phyloP scores from a whole-genome alignment of 2,888 invertebrate species.

The Pomacea canaliculata region DNA sequence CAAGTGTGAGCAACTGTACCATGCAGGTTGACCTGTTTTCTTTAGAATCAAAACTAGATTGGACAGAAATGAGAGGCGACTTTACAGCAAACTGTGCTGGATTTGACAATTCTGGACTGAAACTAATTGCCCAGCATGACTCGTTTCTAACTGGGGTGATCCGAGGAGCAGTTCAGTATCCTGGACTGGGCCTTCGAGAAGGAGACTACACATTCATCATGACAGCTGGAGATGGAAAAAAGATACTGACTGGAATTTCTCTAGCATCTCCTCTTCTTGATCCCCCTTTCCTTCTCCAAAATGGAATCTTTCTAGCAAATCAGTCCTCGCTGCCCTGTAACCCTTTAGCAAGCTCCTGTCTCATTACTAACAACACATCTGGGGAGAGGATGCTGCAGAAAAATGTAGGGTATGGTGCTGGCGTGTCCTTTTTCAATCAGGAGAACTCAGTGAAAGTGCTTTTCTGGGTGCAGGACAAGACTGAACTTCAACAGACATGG shows the following conservation, averaged over 20 bases:
- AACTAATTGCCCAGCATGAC: conserved; percentile 11
- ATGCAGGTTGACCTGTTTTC: conserved; percentile 7
- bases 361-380: background rate
- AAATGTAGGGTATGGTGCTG: background rate
- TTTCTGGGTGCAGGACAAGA: conserved; percentile 18
- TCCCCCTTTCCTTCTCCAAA: conserved; percentile 13
- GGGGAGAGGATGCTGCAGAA: background rate
- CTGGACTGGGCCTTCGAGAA: background rate
- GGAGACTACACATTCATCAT: conserved; percentile 9
- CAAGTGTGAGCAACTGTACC: background rate
- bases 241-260: background rate
- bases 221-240: background rate
- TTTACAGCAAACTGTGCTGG: conserved; percentile 2
- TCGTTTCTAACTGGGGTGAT: conserved; percentile 8
- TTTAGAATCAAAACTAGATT: background rate
- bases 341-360: background rate
- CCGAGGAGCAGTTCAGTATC: conserved; percentile 6
- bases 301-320: conserved; percentile 7
- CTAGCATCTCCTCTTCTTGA: conserved; percentile 4
- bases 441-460: conserved; percentile 1
- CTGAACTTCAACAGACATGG: conserved; percentile 8
- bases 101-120: conserved; percentile 1
- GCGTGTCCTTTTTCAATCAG: background rate
- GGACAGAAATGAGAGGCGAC: background rate
- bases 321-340: conserved; percentile 12